Conservation (phyloP, 1,140 invertebrate genomes). For the Meloidogyne chitwoodi region DNA sequence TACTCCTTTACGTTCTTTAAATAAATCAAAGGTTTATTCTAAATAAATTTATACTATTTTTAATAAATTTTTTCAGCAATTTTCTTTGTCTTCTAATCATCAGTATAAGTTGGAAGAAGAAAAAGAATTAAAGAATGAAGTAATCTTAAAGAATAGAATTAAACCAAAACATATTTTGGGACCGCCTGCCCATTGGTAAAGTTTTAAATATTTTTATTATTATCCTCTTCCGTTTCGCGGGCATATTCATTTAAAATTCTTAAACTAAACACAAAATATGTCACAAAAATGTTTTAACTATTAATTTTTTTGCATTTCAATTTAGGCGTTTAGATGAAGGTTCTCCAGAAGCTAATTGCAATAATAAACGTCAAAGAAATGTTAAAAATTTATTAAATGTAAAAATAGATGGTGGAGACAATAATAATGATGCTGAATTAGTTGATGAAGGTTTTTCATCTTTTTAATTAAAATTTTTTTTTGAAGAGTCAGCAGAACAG, state of each 20-base stretch:
- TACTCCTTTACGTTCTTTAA: background rate
- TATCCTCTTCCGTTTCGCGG: too few species aligned
- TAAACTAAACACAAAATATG: too few species aligned
- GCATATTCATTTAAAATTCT: too few species aligned
- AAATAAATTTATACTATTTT: background rate
- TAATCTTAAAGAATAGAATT: background rate
- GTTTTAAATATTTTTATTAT: too few species aligned
- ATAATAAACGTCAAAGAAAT: background rate
- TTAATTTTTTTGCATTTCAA: too few species aligned
- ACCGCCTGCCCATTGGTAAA: conserved; percentile 10
- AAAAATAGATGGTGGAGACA: background rate
- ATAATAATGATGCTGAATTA: background rate
- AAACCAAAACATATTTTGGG: background rate
- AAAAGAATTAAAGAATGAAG: background rate
- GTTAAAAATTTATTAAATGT: background rate
- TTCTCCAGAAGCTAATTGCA: background rate
- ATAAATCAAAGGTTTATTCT: background rate
- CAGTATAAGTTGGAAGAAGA: background rate
- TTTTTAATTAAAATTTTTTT: too few species aligned
- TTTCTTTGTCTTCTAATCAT: background rate
- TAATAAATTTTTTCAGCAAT: background rate
- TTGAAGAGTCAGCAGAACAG: too few species aligned
- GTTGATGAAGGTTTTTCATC: background rate
- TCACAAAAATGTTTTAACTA: too few species aligned
- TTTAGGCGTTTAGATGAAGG: conserved; percentile 5